These are phyloP conservation scores for Vireo altiloquus DNA, from an alignment of 2,113 vertebrate species.

Conservation along the genomic window DNA sequence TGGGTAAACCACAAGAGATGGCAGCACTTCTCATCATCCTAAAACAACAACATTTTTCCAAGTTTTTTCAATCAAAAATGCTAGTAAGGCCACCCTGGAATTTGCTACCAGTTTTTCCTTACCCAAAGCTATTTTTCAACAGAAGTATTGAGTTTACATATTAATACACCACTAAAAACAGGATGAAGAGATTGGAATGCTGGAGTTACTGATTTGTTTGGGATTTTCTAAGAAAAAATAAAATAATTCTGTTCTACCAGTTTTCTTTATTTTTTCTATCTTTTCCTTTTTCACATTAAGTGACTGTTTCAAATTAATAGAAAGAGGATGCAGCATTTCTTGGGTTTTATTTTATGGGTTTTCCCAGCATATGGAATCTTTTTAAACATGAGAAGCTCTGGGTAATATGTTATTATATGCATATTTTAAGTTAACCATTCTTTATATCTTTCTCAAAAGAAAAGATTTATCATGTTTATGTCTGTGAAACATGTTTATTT, in stretches of 20 bases:
- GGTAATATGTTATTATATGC: conserved; percentile 64
- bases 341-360: conserved; percentile 56
- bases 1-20: conserved; percentile 61
- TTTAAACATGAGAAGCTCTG: conserved; percentile 65
- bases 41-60: conserved; percentile 58
- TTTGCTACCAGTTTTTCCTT: conserved; percentile 62
- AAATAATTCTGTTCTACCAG: not conserved
- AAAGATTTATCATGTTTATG: conserved; percentile 55
- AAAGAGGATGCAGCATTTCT: conserved; percentile 62
- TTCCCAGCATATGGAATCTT: conserved; percentile 65
- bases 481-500: conserved; percentile 47
- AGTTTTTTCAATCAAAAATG: conserved; percentile 54
- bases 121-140: conserved; percentile 62
- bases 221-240: conserved; percentile 54
- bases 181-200: conserved; percentile 49
- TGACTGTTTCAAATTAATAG: conserved; percentile 64
- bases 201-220: conserved; percentile 51
- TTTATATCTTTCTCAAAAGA: conserved; percentile 47
- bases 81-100: conserved; percentile 63
- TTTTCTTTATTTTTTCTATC: not conserved
- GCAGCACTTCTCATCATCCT: conserved; percentile 50
- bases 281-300: conserved; percentile 29
- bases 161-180: conserved; percentile 63
- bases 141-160: conserved; percentile 58
- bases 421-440: conserved; percentile 65